These are phyloP conservation scores for Aplodontia rufa DNA, from an alignment of 2,113 vertebrate genomes.

Conservation along the genomic window DNA sequence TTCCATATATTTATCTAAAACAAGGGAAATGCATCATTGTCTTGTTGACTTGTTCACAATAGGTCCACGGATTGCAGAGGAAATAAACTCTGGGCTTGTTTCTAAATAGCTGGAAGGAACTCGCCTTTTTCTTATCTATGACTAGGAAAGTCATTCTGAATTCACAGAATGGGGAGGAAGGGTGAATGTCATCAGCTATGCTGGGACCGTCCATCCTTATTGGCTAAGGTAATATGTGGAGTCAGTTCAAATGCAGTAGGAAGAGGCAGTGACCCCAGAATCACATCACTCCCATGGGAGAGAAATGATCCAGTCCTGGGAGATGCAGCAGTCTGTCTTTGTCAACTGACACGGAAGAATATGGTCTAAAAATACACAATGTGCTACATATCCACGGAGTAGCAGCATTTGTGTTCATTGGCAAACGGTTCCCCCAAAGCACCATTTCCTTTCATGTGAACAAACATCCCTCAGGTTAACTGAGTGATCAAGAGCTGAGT, in stretches of 20 bases:
- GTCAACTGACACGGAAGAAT: background rate
- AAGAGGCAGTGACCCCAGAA: background rate
- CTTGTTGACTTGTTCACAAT: background rate
- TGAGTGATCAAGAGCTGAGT: background rate
- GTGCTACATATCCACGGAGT: background rate
- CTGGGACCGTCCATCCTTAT: background rate
- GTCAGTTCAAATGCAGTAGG: background rate
- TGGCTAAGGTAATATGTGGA: background rate
- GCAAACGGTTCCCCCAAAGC: background rate
- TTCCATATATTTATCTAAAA: conserved; percentile 17
- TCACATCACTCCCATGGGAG: background rate
- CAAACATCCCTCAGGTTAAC: background rate
- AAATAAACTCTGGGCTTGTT: background rate
- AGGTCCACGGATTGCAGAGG: background rate
- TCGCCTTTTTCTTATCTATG: background rate
- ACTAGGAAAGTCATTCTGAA: background rate
- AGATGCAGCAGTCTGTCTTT: background rate
- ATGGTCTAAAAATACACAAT: background rate
- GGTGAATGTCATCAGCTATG: background rate
- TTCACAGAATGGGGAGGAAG: background rate
- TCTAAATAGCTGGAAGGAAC: background rate
- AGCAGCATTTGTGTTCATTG: background rate
- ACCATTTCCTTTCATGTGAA: background rate
- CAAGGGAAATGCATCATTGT: background rate
- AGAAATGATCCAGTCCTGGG: background rate